Evolutionary conservation across 1,140 invertebrate genomes (phyloP).

Genomic region (Leptopilina clavipes): DNA sequence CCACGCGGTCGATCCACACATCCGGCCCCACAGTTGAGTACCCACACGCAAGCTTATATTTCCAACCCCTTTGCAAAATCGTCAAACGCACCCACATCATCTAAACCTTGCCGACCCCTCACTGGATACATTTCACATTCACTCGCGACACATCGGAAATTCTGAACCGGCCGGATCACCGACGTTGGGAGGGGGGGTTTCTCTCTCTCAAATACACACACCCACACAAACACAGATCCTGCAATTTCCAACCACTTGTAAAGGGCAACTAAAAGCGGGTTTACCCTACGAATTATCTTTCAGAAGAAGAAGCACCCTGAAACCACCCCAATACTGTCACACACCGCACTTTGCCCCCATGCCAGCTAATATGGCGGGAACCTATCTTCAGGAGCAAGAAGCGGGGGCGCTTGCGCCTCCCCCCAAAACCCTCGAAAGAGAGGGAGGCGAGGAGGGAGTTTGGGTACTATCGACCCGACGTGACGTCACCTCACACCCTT

Average conservation of each 20-base stretch:
- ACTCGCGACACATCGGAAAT: background rate
- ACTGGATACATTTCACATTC: constrained; percentile 11
- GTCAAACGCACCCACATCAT: background rate
- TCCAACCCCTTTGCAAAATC: constrained; percentile 3
- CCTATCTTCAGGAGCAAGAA: constrained; percentile 64
- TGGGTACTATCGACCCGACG: constrained; percentile 70
- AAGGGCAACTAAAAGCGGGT: background rate
- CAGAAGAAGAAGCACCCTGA: constrained; percentile 81
- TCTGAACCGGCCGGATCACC: background rate
- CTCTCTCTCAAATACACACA: background rate
- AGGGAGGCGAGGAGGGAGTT: constrained; percentile 51
- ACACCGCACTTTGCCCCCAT: constrained; percentile 75
- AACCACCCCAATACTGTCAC: constrained; percentile 78
- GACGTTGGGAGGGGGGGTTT: too few relatives aligned
- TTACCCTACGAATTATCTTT: constrained; percentile 75
- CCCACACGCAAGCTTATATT: constrained; percentile 35
- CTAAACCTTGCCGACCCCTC: background rate
- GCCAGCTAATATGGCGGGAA: constrained; percentile 76
- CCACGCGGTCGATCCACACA: constrained; percentile 65
- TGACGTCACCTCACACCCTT: constrained; percentile 66
- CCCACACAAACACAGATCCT: background rate
- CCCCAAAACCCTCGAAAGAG: constrained; percentile 25
- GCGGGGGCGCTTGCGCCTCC: constrained; percentile 61
- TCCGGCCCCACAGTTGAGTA: constrained; percentile 49
- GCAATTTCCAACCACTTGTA: background rate